phyloP scores from a whole-genome alignment of 2,888 invertebrate species.

The Diplolepis rosae region DNA sequence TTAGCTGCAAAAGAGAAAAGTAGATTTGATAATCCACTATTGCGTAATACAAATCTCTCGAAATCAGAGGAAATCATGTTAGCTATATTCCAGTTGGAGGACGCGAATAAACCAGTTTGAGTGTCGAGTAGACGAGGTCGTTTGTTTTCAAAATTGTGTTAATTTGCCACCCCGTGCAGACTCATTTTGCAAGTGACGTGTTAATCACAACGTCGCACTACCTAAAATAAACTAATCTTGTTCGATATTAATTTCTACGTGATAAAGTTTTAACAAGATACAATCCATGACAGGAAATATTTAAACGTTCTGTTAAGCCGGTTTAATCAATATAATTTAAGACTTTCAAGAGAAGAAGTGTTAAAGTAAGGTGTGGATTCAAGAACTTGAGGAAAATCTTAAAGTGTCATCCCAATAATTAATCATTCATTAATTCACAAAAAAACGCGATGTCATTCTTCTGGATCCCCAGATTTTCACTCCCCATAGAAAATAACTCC shows the following conservation, averaged over 20 bases:
- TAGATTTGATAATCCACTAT: background rate
- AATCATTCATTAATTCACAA: slow-evolving; percentile 71
- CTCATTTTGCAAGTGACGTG: slow-evolving; percentile 70
- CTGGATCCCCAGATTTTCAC: slow-evolving; percentile 60
- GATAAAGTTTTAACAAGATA: background rate
- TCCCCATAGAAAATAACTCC: slow-evolving; percentile 45
- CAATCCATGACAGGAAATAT: background rate
- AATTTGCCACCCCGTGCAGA: slow-evolving; percentile 67
- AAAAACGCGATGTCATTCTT: slow-evolving; percentile 65
- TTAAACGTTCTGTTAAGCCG: slow-evolving; percentile 32
- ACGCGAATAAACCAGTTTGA: slow-evolving; percentile 15
- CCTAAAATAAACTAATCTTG: slow-evolving; percentile 58
- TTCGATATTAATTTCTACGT: background rate
- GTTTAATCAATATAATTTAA: slow-evolving; percentile 48
- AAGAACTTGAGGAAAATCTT: slow-evolving; percentile 55
- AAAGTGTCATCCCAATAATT: slow-evolving; percentile 67
- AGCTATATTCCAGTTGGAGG: slow-evolving; percentile 3
- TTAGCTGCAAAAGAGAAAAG: background rate
- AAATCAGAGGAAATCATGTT: slow-evolving; percentile 14
- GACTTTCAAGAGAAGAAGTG: slow-evolving; percentile 41
- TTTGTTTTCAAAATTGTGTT: slow-evolving; percentile 71
- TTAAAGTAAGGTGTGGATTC: slow-evolving; percentile 42
- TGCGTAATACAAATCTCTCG: background rate
- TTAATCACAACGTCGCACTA: slow-evolving; percentile 68
- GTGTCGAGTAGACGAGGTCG: slow-evolving; percentile 41